Evolutionary conservation across 2,888 invertebrate species (phyloP).

Genomic region (Euphydryas editha): DNA sequence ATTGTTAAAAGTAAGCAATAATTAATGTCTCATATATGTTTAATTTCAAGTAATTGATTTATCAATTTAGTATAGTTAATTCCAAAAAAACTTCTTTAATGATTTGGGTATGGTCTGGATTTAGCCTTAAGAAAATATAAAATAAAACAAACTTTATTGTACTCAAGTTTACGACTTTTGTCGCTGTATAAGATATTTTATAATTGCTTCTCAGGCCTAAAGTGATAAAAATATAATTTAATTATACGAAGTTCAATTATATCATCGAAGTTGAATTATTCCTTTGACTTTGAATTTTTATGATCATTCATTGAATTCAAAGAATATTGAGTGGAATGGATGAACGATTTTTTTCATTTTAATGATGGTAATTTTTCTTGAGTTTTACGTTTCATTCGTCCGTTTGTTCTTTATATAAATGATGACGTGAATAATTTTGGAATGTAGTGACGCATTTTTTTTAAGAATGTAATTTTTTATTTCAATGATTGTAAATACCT

Average conservation of each 20-base stretch:
- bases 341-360: constrained; percentile 32
- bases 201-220: background rate
- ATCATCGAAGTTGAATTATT: constrained; percentile 39
- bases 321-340: constrained; percentile 28
- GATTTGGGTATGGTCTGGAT: too few relatives aligned
- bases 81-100: too few relatives aligned
- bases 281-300: constrained; percentile 52
- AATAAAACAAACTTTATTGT: too few relatives aligned
- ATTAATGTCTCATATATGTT: too few relatives aligned
- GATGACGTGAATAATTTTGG: background rate
- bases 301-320: constrained; percentile 38
- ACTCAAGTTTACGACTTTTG: too few relatives aligned
- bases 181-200: background rate
- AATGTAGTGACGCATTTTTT: background rate
- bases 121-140: too few relatives aligned
- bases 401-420: background rate
- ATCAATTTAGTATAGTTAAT: too few relatives aligned
- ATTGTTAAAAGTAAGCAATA: too few relatives aligned
- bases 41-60: too few relatives aligned
- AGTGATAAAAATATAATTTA: constrained; percentile 6
- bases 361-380: constrained; percentile 18
- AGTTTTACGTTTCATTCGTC: constrained; percentile 10
- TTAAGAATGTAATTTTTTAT: too few relatives aligned
- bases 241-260: background rate
- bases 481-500: too few relatives aligned